Evolutionary conservation across 2,797 vertebrate species (phyloP), one percentile per base, ranked within the genome.

Genomic region (Pangasius mekongensis): DNA sequence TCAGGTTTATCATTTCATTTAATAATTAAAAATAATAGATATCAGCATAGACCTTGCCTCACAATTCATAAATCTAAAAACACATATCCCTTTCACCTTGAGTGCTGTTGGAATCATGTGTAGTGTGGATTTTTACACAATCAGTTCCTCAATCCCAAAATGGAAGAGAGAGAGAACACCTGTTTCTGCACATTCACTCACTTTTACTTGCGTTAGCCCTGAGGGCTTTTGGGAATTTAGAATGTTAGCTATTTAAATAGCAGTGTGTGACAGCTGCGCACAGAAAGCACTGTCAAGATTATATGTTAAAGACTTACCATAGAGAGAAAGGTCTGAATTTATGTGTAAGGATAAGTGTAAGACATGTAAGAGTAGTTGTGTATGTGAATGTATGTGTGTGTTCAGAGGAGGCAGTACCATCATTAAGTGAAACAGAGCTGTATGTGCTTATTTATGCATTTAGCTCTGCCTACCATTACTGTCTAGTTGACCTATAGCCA

Each of bases 131-230:
- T 84, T 88, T 58, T 14, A 77, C 22, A 54, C n/a, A 2, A 52
- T 62, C 80, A 74, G 6, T 76, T 77, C 22, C 66, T 43, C 30
- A 66, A n/a, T 83, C 27, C 30, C 20, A 33, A 36, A 80, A 58
- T 39, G 11, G 11, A 27, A 67, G 58, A 82, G 80, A 47, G 27
- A 83, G 22, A 66, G 82, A 95, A 95, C 95, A 95, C 95, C 95
- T 96, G 95, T 93, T 96, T 94, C 91, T 89, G 81, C 89, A 92
- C 60, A 83, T 90, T 93, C 89, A 90, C 92, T 92, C 91, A 94
- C 93, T 91, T 67, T 73, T 39, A 76, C 56, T 52, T 60, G 60
- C 11, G 11, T 47, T 78, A 62, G 85, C 92, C 95, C 91, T 0
- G 84, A 91, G 94, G 95, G 90, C 84, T 87, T 39, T 81, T 90